These are phyloP conservation scores for Biston betularia DNA, from an alignment of 2,888 invertebrate species.

Conservation along the genomic window DNA sequence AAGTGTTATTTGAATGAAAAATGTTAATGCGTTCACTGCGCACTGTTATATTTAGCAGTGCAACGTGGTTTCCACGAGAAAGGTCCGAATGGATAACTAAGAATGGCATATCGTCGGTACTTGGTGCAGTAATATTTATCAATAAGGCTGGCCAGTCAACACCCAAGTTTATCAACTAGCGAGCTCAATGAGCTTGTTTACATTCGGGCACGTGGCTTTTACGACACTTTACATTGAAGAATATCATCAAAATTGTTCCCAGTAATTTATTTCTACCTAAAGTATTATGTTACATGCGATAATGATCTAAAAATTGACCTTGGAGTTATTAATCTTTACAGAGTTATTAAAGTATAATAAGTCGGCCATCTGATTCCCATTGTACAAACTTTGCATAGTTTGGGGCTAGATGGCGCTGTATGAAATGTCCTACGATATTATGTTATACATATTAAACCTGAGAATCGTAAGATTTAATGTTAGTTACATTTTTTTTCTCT, in stretches of 20 bases:
- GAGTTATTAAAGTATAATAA: too few species aligned
- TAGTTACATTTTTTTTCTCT: too few species aligned
- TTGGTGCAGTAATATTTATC: conserved; percentile 37
- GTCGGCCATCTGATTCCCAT: too few species aligned
- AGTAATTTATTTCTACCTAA: background rate
- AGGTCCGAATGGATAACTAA: conserved; percentile 27
- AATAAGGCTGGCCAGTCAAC: conserved; percentile 37
- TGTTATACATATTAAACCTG: too few species aligned
- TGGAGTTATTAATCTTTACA: background rate
- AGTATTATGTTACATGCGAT: background rate
- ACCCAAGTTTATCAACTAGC: conserved; percentile 43
- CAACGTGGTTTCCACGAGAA: conserved; percentile 36
- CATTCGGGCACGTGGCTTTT: conserved; percentile 45
- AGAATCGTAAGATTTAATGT: too few species aligned
- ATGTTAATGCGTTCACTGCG: conserved; percentile 13
- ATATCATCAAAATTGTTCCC: conserved; percentile 13
- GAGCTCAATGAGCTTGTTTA: conserved; percentile 45
- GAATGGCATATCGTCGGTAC: conserved; percentile 3
- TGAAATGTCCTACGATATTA: too few species aligned
- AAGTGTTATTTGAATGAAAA: too few species aligned
- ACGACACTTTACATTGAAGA: conserved; percentile 19
- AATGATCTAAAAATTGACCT: background rate
- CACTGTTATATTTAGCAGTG: conserved; percentile 30
- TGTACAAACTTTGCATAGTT: too few species aligned
- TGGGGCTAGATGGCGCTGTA: too few species aligned